Conservation (phyloP, 1,140 invertebrate species). For the Bombus superbus region DNA sequence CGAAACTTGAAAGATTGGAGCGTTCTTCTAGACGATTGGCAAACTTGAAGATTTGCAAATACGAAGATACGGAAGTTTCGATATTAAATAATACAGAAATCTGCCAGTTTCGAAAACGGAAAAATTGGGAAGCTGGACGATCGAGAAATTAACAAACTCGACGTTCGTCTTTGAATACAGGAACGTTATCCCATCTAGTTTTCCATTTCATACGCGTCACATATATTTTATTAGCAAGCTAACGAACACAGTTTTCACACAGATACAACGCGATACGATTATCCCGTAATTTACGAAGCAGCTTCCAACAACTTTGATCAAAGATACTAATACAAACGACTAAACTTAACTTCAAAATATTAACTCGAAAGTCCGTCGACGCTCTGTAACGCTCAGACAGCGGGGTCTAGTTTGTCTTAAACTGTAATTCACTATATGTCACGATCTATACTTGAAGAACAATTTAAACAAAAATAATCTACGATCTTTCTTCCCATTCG, state of each 20-base stretch:
- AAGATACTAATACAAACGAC: background rate
- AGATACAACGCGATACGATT: background rate
- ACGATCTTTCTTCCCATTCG: background rate
- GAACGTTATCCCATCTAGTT: background rate
- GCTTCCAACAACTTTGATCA: background rate
- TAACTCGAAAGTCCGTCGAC: background rate
- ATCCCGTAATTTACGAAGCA: background rate
- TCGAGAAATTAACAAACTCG: background rate
- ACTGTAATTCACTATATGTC: background rate
- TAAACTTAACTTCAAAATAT: background rate
- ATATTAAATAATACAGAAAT: background rate
- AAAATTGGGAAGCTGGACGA: no score
- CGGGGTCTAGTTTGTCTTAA: background rate
- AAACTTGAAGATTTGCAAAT: background rate
- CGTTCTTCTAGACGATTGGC: background rate
- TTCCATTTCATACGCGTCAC: background rate
- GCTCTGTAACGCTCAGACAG: background rate
- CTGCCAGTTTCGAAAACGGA: no score
- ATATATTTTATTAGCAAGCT: background rate
- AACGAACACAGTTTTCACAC: background rate
- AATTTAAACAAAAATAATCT: background rate
- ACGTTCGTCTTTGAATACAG: background rate
- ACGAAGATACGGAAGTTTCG: background rate
- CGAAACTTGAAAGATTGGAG: background rate
- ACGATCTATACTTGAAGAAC: background rate